Evolutionary conservation across 2,888 invertebrate genomes (phyloP).

Genomic region (Miltochrista miniata): DNA sequence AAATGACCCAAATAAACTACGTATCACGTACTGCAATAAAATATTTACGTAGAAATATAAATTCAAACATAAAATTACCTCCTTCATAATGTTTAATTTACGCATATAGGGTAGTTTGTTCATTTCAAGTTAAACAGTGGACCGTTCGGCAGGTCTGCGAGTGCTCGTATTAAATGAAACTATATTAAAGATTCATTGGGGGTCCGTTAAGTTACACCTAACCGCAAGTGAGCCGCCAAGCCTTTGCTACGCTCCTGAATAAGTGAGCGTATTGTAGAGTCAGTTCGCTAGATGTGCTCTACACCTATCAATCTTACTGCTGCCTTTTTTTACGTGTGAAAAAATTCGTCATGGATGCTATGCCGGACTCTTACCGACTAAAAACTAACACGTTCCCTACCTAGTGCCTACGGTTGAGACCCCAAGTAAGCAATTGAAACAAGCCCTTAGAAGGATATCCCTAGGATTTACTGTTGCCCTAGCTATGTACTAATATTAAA

Average conservation of each 20-base stretch:
- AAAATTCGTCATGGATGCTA: too few species aligned
- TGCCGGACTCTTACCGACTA: too few species aligned
- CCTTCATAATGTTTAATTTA: slow-evolving; percentile 24
- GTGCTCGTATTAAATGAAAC: slow-evolving; percentile 77
- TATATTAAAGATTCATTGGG: slow-evolving; percentile 79
- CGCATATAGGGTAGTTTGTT: slow-evolving; percentile 43
- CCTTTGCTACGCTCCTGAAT: slow-evolving; percentile 68
- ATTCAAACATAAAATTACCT: slow-evolving; percentile 21
- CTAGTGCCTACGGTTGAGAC: too few species aligned
- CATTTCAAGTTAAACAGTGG: slow-evolving; percentile 63
- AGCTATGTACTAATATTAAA: too few species aligned
- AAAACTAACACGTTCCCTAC: too few species aligned
- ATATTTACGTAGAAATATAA: slow-evolving; percentile 14
- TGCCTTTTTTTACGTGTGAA: too few species aligned
- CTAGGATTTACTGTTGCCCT: too few species aligned
- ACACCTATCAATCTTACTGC: too few species aligned
- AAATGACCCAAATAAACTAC: too few species aligned
- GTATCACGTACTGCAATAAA: neutral
- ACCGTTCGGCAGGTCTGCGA: slow-evolving; percentile 58
- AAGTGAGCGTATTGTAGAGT: slow-evolving; percentile 57
- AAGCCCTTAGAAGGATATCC: too few species aligned
- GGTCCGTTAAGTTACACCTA: slow-evolving; percentile 80
- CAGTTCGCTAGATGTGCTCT: slow-evolving; percentile 38
- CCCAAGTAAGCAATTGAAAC: too few species aligned
- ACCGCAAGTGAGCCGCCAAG: slow-evolving; percentile 74